phyloP scores from a whole-genome alignment of 2,113 vertebrate species.

The Cnemophilus loriae region DNA sequence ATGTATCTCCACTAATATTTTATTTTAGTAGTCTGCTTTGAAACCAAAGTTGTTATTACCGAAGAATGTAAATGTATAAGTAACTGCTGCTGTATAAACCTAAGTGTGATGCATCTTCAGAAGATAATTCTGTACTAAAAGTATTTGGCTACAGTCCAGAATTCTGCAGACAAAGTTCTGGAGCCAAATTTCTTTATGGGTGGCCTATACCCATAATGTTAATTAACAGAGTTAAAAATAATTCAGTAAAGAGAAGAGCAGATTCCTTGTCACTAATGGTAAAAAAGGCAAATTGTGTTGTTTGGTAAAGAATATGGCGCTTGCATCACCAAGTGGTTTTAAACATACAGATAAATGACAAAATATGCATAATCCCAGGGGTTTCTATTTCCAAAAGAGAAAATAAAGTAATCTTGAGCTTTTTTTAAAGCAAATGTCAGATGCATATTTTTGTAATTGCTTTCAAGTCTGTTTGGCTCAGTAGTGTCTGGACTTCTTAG shows the following conservation, averaged over 20 bases:
- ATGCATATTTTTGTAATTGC: background rate
- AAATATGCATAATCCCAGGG: background rate
- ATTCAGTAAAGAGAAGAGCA: background rate
- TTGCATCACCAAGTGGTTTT: background rate
- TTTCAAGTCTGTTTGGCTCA: background rate
- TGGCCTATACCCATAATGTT: background rate
- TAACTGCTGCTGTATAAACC: background rate
- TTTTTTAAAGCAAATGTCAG: background rate
- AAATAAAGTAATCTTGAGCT: background rate
- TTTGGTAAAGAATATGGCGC: background rate
- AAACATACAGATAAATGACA: background rate
- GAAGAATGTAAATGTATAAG: background rate
- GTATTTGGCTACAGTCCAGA: background rate
- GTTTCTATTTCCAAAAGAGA: background rate
- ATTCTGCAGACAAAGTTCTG: background rate
- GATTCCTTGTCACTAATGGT: background rate
- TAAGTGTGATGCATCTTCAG: background rate
- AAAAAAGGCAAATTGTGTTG: background rate
- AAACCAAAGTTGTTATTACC: background rate
- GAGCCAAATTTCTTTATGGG: background rate
- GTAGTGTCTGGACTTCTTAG: background rate
- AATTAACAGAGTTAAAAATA: slow-evolving; percentile 19
- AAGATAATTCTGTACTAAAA: background rate
- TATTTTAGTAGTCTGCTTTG: background rate
- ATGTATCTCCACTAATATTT: background rate